Evolutionary conservation across 2,113 vertebrate genomes (phyloP), one percentile per base, ranked within the genome.

Genomic region (Theropithecus gelada): DNA sequence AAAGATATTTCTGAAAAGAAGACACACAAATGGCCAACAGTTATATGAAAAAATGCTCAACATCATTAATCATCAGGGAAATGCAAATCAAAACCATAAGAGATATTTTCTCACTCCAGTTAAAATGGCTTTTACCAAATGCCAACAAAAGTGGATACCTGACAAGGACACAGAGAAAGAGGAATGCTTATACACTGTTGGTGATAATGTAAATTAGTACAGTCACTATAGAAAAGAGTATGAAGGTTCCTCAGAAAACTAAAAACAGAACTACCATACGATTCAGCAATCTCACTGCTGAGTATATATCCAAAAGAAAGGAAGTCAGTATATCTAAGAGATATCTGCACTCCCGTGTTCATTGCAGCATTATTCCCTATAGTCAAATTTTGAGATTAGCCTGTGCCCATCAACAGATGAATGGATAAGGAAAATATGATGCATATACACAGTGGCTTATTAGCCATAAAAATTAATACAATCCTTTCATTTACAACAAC

Each of bases 271-370:
- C 61, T 14, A 64, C 61, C 12, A 14, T 32, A 6, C n/a, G 66
- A 68, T 68, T 13, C 66, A 68, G 66, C 30, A 68, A n/a, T 18
- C 66, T 35, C 32, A n/a, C 32, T 35, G 66, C 32, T 68, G 66
- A 18, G 32, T 35, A 68, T 68, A n/a, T n/a, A 68, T 68, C 32
- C 32, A 16, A 35, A 68, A 68, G 32, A 68, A n/a, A 35, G 66
- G 32, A n/a, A 17, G 16, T 68, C 32, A 68, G 66, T n/a, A 18
- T 68, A 35, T 68, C 32, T 35, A 35, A 68, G 66, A 68, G 32
- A n/a, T 16, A 35, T 0, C 16, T 7, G 7, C 66, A n/a, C 30
- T 68, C 16, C 14, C 3, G 2, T n/a, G 32, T 68, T 68, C 32
- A 68, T 68, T 68, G 32, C 16, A 68, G 32, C 16, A 18, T 8